Conservation (phyloP, 2,797 vertebrate genomes). For the Lophius americanus region DNA sequence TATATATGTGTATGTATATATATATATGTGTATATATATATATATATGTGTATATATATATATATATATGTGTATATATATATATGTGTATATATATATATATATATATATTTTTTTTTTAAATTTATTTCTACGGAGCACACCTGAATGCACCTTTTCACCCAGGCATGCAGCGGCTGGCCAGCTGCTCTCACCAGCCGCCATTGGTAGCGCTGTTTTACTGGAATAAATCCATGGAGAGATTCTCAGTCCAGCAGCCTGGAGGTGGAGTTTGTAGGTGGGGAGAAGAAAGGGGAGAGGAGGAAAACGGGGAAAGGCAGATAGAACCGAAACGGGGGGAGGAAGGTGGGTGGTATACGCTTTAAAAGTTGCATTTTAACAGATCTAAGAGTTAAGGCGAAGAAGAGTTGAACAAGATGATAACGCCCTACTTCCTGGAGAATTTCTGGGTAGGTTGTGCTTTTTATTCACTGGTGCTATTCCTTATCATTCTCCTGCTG, state of each 20-base stretch:
- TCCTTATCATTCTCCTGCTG: conserved; percentile 52
- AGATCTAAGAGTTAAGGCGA: conserved; percentile 45
- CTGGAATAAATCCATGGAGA: conserved; percentile 26
- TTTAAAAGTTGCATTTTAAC: conserved; percentile 59
- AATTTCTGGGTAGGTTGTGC: conserved; percentile 92
- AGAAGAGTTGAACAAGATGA: conserved; percentile 83
- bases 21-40: no score
- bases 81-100: no score
- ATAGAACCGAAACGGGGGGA: conserved; percentile 74
- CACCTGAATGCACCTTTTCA: conserved; percentile 40
- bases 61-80: no score
- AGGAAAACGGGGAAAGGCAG: conserved; percentile 79
- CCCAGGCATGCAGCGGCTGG: not conserved
- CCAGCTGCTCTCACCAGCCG: not conserved
- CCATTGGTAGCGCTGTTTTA: conserved; percentile 73
- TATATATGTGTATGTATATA: no score
- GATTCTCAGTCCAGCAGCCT: conserved; percentile 34
- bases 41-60: no score
- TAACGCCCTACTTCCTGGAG: conserved; percentile 94
- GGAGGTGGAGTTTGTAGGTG: conserved; percentile 82
- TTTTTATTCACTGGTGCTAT: conserved; percentile 53
- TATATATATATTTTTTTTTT: no score
- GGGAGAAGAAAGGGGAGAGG: conserved; percentile 82
- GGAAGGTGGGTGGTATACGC: conserved; percentile 75
- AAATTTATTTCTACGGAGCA: no score